Evolutionary conservation across 2,797 vertebrate genomes (phyloP).

Genomic region (Protosalanx chinensis): DNA sequence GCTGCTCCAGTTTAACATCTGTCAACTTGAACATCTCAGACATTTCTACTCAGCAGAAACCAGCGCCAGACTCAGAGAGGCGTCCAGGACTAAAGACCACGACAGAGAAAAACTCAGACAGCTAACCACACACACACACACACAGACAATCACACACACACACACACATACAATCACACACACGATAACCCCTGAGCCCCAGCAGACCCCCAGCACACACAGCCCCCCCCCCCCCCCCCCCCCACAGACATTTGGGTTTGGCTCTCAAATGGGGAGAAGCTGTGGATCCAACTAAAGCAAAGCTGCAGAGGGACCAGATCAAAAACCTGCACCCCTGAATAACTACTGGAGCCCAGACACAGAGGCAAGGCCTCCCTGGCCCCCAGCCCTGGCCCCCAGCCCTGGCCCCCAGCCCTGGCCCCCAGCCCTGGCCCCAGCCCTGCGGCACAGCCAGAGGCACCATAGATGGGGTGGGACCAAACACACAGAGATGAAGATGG

Average conservation of each 20-base stretch:
- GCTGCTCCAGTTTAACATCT: no score
- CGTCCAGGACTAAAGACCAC: background rate
- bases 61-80: background rate
- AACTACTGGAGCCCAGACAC: conserved; percentile 10
- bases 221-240: background rate
- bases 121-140: no score
- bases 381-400: conserved; percentile 35
- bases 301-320: conserved; percentile 17
- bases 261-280: conserved; percentile 19
- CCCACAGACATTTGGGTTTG: background rate
- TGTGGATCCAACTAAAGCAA: conserved; percentile 21
- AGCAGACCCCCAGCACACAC: conserved; percentile 17
- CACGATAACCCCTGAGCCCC: background rate
- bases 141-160: no score
- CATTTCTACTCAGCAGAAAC: no score
- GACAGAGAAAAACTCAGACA: background rate
- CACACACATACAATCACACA: background rate
- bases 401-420: conserved; percentile 31
- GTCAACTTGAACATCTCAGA: no score
- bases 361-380: conserved; percentile 22
- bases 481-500: background rate
- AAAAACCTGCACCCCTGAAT: conserved; percentile 21
- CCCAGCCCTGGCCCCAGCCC: conserved; percentile 25
- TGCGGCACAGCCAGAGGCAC: conserved; percentile 20
- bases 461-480: conserved; percentile 24